Evolutionary conservation across 2,888 invertebrate genomes (phyloP).

Genomic region (Oeneis ivallda): DNA sequence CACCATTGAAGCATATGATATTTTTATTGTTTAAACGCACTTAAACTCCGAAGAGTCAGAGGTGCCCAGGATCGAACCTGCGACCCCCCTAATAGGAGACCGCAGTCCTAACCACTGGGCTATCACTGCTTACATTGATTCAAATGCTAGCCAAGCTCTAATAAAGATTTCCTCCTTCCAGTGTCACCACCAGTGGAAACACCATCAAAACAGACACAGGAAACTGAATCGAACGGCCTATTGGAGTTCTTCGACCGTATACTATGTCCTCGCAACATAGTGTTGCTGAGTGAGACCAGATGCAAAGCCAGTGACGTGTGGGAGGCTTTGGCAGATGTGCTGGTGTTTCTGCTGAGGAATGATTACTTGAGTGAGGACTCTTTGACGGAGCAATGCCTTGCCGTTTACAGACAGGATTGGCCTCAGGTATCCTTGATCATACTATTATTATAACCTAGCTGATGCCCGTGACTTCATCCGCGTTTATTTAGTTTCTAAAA

Average conservation of each 20-base stretch:
- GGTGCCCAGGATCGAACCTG: no score
- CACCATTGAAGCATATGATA: no score
- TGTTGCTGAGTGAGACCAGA: conserved; percentile 53
- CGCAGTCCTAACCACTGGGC: no score
- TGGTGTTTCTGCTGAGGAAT: conserved; percentile 77
- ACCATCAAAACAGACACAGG: conserved; percentile 17
- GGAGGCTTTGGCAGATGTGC: conserved; percentile 64
- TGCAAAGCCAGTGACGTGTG: conserved; percentile 56
- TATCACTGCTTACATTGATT: no score
- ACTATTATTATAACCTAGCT: no score
- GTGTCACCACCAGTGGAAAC: conserved; percentile 17
- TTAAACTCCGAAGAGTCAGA: no score
- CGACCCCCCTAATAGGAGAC: no score
- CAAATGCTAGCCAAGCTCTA: neutral
- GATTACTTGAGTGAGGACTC: conserved; percentile 82
- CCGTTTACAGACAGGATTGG: conserved; percentile 86
- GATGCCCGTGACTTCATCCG: no score
- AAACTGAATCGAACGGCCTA: conserved; percentile 16
- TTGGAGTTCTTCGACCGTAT: conserved; percentile 60
- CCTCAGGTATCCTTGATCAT: conserved; percentile 80
- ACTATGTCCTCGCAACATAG: conserved; percentile 67
- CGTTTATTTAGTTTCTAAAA: no score
- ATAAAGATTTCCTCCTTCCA: neutral
- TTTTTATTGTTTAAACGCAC: no score
- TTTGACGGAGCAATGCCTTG: conserved; percentile 85